These are phyloP conservation scores for Parazoanthus darwini DNA, from an alignment of 92 coral and sea anemone genomes.

Conservation along the genomic window DNA sequence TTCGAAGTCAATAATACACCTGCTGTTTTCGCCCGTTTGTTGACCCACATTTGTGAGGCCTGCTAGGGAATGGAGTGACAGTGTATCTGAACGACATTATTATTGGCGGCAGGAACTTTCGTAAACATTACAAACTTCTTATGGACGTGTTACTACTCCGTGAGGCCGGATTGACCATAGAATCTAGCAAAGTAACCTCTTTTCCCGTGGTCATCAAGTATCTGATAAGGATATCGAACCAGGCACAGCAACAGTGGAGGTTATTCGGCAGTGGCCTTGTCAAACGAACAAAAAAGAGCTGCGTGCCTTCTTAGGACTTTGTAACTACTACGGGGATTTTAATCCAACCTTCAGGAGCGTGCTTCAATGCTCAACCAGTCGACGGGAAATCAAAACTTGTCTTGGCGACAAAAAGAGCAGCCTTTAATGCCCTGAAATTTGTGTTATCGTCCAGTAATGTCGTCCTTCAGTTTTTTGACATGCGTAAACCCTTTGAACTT, in stretches of 20 bases:
- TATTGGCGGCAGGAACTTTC: constrained; percentile 48
- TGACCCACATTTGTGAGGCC: constrained; percentile 58
- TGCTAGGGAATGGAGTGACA: constrained; percentile 54
- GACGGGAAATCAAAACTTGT: constrained; percentile 55
- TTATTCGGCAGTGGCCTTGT: constrained; percentile 44
- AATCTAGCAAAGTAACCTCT: constrained; percentile 48
- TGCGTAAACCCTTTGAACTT: constrained; percentile 53
- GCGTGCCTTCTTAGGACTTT: constrained; percentile 55
- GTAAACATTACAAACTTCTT: constrained; percentile 40
- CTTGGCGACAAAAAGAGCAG: constrained; percentile 56
- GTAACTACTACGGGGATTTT: constrained; percentile 56
- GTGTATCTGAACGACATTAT: constrained; percentile 62
- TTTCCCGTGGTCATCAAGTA: constrained; percentile 13
- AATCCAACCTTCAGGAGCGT: constrained; percentile 50
- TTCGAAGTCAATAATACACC: constrained; percentile 58
- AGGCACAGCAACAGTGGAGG: constrained; percentile 45
- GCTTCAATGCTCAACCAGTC: constrained; percentile 57
- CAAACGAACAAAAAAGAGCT: constrained; percentile 52
- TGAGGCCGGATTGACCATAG: constrained; percentile 52
- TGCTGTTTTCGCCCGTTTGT: constrained; percentile 54
- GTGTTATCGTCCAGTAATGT: constrained; percentile 50
- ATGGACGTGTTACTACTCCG: constrained; percentile 49
- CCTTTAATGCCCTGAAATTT: constrained; percentile 58
- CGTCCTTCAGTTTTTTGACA: constrained; percentile 61
- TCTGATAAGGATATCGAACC: constrained; percentile 14